Base-by-base conservation (phyloP, 2,797 vertebrate genomes). In the Rhynchonycteris naso region DNA sequence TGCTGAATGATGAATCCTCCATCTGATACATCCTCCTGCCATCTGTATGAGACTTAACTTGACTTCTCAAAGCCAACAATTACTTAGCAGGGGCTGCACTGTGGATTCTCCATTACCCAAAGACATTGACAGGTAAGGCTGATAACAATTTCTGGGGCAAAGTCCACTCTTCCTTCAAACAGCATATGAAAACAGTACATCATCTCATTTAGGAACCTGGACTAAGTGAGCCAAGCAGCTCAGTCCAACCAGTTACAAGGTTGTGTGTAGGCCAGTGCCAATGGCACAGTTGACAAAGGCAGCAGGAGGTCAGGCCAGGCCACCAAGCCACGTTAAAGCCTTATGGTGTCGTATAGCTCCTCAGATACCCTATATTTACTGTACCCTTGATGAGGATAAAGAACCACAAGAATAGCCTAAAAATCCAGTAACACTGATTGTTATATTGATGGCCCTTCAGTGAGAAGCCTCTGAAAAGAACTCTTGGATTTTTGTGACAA, bases 331-430 rank as follows among this genome's bases (percentile, higher is more conserved):
- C 18, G n/a, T 56, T 85, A 78, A 90, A 87, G 52, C 38, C 75
- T 68, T 0, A 4, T 22, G 52, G 14, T 21, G 52, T 91, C n/a
- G 85, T 0, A 4, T 9, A 75, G 69, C 33, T 92, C 71, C 54
- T 88, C 50, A 83, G 85, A 95, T 7, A 80, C n/a, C 26, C 54
- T 35, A 9, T 21, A 61, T 69, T 47, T 80, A 21, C 22, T 50
- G 4, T 90, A 18, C 75, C 19, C 35, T 68, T 47, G 26, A 65
- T 76, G 35, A 89, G 74, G 43, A 82, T 30, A 94, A 90, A 24
- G 11, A 96, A 43, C 68, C 78, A 72, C 10, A 90, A 92, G 61
- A 50, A 93, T 88, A 96, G 43, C 66, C 30, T 80, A 35, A 87
- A 95, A 90, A 94, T 43, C 47, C 28, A 89, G 54, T 15, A 63